Evolutionary conservation across 2,113 vertebrate species (phyloP), one percentile per base, ranked within the genome.

Genomic region (Agapornis roseicollis): DNA sequence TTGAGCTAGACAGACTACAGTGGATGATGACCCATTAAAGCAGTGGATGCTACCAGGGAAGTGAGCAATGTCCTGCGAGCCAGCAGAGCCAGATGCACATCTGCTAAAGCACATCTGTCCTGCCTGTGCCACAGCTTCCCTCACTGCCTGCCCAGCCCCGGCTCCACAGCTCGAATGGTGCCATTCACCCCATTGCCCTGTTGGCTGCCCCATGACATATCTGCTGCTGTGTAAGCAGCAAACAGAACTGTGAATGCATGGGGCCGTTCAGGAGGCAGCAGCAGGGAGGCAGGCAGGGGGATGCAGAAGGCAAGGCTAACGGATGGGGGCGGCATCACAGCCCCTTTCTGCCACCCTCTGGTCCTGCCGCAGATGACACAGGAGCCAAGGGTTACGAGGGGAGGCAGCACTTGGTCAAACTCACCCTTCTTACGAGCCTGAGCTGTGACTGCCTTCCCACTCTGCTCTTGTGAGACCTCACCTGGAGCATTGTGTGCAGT

Each of bases 221-320:
- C 68, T 53, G 39, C 94, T 68, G 37, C 15, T n/a, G 50, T 28
- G 53, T 56, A 78, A 85, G 71, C 89, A 94, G 89, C 94, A 84
- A 92, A 77, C 33, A 56, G 22, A 46, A 80, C 63, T 39, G 65
- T 66, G 93, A 83, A 96, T 86, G 89, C 90, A 83, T 58, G 72
- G 66, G 63, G 73, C 74, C 46, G 33, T 56, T 94, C 66, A 33
- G 0, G 9, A 86, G 86, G 72, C 53, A 29, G 83, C 60, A 79
- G 81, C 61, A n/a, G n/a, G n/a, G n/a, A n/a, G n/a, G 52, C 50
- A 83, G 76, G 44, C 37, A 37, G 70, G 55, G 25, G n/a, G 81
- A 69, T 2, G 6, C 80, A 65, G 65, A 61, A 89, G 56, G 31
- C 15, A n/a, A 52, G 49, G 70, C 55, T 77, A 58, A 2, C 11